These are phyloP conservation scores for Helostoma temminkii DNA, from an alignment of 2,797 vertebrate genomes.

Conservation along the genomic window DNA sequence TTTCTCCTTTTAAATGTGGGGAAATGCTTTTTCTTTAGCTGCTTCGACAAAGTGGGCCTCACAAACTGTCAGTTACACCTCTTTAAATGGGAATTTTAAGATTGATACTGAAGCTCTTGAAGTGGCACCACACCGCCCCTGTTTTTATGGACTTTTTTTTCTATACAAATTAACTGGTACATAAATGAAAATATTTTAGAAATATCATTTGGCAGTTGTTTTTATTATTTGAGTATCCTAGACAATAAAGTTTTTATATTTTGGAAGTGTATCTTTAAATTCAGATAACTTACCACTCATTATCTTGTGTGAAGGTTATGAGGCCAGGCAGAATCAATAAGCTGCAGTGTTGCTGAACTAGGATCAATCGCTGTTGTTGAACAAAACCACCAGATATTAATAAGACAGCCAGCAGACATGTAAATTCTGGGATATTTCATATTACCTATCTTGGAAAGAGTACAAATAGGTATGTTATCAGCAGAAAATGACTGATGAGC, in stretches of 20 bases:
- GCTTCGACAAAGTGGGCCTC: constrained; percentile 72
- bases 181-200: constrained; percentile 67
- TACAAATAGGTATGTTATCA: neutral
- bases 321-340: constrained; percentile 43
- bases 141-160: constrained; percentile 54
- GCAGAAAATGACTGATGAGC: too few species aligned
- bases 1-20: constrained; percentile 54
- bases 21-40: constrained; percentile 70
- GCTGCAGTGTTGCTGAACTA: constrained; percentile 17
- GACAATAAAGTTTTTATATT: constrained; percentile 63
- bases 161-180: constrained; percentile 70
- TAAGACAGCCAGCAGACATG: neutral
- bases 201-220: constrained; percentile 57
- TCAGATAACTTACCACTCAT: constrained; percentile 36
- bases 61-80: constrained; percentile 49
- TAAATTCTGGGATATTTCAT: constrained; percentile 15
- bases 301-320: constrained; percentile 34
- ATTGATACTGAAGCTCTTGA: constrained; percentile 64
- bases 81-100: constrained; percentile 63
- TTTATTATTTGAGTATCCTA: constrained; percentile 63
- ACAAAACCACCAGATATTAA: constrained; percentile 25
- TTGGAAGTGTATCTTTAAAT: constrained; percentile 54
- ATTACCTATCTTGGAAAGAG: constrained; percentile 17
- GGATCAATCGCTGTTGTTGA: constrained; percentile 20
- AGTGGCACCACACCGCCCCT: constrained; percentile 61